Evolutionary conservation across 2,113 vertebrate species (phyloP), one percentile per base, ranked within the genome.

Genomic region (Prolemur simus): DNA sequence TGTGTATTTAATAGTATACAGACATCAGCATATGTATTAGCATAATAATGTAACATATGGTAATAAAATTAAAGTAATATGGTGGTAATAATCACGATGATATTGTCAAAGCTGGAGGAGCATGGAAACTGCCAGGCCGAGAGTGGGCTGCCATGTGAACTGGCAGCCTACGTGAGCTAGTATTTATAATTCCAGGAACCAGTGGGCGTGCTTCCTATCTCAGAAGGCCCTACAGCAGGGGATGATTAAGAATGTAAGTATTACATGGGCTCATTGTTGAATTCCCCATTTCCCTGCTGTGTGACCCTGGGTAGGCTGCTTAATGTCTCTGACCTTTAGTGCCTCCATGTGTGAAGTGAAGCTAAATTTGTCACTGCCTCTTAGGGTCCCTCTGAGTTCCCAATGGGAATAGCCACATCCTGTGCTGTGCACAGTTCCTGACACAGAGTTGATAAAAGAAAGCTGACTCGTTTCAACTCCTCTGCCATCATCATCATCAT

Each of bases 181-280:
- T 10, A 14, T 42, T 21, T 37, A 73, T 17, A 27, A 15, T 37
- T 37, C 52, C 21, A 17, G 60, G 49, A 66, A 23, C 34, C 9
- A 2, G 18, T 5, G 4, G 5, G 3, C 1, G 0, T 9, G 32
- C 47, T 20, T 47, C 9, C 77, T 20, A 0, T 23, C 76, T 27
- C 3, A 9, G n/a, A 54, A 85, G 27, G 27, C 4, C 29, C 42
- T 21, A 32, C 0, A 2, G 39, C 37, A 25, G 7, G 45, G 17
- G 8, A 86, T 34, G n/a, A 42, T 20, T 58, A 73, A 76, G 64
- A 27, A 39, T 0, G 1, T 32, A 6, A 17, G 69, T 18, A 6
- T 66, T 6, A 23, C 20, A 66, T 8, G 25, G 52, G 74, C n/a
- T 81, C 5, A 0, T 5, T 5, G 45, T 54, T 42, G 21, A 80